phyloP scores from a whole-genome alignment of 2,113 vertebrate species.

The Furnarius figulus region DNA sequence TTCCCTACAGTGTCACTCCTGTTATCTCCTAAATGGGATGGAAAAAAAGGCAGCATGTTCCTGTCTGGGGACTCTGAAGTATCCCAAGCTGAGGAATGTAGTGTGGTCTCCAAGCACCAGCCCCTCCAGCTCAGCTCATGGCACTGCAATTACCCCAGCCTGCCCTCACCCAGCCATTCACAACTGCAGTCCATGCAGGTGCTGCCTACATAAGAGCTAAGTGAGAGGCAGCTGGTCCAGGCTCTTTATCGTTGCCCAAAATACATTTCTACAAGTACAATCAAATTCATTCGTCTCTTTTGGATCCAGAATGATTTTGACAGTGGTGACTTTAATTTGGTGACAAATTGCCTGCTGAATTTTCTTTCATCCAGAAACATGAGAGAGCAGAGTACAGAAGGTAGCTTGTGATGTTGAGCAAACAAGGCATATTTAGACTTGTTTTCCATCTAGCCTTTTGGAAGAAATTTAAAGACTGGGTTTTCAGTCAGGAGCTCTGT shows the following conservation, averaged over 20 bases:
- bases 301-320: background rate
- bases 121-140: background rate
- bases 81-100: background rate
- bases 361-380: background rate
- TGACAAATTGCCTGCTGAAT: background rate
- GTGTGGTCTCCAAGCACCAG: background rate
- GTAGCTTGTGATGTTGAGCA: background rate
- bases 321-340: background rate
- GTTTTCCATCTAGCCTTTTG: background rate
- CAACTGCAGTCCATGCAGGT: background rate
- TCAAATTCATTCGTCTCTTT: background rate
- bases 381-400: background rate
- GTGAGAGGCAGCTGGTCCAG: background rate
- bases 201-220: background rate
- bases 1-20: background rate
- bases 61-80: background rate
- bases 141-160: background rate
- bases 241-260: background rate
- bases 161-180: background rate
- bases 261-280: background rate
- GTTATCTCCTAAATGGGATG: accelerated
- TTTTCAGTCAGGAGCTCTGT: background rate
- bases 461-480: background rate
- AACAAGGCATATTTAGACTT: background rate
- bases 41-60: background rate